Evolutionary conservation across 2,888 invertebrate species (phyloP).

Genomic region (Agriopis marginaria): DNA sequence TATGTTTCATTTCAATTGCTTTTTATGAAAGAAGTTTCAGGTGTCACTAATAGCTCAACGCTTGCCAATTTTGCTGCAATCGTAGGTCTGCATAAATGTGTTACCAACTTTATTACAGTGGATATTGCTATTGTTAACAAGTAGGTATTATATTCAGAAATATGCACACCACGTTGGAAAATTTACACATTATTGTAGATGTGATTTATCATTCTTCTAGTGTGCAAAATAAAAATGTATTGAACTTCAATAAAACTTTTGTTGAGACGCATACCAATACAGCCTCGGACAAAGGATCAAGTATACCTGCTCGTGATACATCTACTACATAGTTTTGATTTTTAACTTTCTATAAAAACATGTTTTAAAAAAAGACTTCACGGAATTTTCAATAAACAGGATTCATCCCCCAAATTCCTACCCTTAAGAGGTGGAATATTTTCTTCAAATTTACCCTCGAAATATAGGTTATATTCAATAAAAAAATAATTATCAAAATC

Average conservation of each 20-base stretch:
- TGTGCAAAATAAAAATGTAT: background rate
- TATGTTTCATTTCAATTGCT: background rate
- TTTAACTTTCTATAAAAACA: background rate
- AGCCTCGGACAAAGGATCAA: background rate
- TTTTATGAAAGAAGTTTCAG: slow-evolving; percentile 1
- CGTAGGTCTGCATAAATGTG: background rate
- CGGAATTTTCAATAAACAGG: too few relatives aligned
- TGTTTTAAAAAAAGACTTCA: background rate
- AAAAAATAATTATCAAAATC: too few relatives aligned
- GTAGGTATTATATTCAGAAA: background rate
- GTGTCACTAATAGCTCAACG: background rate
- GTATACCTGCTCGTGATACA: background rate
- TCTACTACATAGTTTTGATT: background rate
- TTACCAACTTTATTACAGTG: background rate
- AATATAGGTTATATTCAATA: too few relatives aligned
- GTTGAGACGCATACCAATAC: slow-evolving; percentile 8
- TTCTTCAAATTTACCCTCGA: too few relatives aligned
- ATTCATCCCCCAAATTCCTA: too few relatives aligned
- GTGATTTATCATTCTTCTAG: background rate
- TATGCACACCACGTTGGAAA: background rate
- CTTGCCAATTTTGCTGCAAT: background rate
- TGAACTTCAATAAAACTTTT: background rate
- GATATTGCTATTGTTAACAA: background rate
- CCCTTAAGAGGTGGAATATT: too few relatives aligned
- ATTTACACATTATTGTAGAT: background rate